Percentiles rank a stretch among this genome's conserved stretches.
Evolutionary conservation across 2,113 vertebrate species (phyloP).

Genomic region (Prunella fulvescens): DNA sequence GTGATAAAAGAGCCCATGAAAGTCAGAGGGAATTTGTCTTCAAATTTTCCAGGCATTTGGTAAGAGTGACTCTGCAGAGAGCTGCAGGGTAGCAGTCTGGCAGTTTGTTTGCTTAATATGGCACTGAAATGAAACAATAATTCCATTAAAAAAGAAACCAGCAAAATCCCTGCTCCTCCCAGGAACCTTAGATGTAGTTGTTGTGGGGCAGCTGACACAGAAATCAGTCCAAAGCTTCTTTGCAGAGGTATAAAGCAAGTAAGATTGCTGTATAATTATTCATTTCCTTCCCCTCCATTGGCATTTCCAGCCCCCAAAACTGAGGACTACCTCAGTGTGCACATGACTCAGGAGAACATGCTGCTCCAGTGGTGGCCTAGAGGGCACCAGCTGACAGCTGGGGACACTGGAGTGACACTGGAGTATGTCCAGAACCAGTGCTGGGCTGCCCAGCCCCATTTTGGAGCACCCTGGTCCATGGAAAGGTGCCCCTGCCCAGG

Average conservation of each 20-base stretch:
- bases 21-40: neutral
- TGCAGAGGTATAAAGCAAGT: neutral
- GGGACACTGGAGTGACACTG: no score
- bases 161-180: neutral
- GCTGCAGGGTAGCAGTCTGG: neutral
- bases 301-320: neutral
- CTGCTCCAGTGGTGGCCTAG: neutral
- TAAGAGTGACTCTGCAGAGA: neutral
- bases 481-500: neutral
- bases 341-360: neutral
- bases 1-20: neutral
- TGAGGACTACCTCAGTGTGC: neutral
- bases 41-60: neutral
- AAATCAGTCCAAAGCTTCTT: neutral
- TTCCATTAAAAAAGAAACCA: neutral
- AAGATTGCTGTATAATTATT: neutral
- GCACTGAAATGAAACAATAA: neutral
- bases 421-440: neutral
- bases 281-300: neutral
- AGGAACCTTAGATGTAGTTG: neutral
- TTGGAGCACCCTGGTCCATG: rapidly evolving
- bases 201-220: neutral
- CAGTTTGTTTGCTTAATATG: neutral
- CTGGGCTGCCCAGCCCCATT: neutral
- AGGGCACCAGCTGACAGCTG: neutral